Percentiles rank a stretch among this genome's conserved stretches.
phyloP scores from a whole-genome alignment of 92 coral and sea anemone species.

The Meandrina meandrites region DNA sequence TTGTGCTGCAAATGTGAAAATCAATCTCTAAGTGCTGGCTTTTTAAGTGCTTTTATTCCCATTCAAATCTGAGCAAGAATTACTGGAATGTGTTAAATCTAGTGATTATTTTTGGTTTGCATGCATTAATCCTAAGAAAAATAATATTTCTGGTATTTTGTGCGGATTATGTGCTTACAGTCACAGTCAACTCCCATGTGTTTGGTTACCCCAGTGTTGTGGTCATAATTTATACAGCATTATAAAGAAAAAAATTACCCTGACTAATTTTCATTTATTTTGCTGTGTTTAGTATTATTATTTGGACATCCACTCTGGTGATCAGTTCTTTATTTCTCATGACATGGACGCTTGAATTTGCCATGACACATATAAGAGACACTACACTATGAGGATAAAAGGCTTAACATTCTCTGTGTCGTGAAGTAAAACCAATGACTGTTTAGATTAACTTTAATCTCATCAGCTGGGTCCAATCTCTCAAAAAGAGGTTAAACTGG shows the following conservation, averaged over 20 bases:
- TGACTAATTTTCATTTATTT: not conserved
- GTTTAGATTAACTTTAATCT: conserved; percentile 45
- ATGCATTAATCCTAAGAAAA: conserved; percentile 22
- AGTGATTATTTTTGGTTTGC: conserved; percentile 8
- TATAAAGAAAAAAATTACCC: not conserved
- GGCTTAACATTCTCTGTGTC: conserved; percentile 6
- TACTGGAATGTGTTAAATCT: conserved; percentile 28
- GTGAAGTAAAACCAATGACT: conserved; percentile 32
- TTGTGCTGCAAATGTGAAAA: not conserved
- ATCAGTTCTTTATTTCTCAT: not conserved
- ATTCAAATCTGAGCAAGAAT: conserved; percentile 29
- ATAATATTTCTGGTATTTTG: conserved; percentile 16
- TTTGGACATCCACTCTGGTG: not conserved
- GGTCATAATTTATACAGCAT: not conserved
- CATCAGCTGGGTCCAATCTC: conserved; percentile 41
- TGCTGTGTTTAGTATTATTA: not conserved
- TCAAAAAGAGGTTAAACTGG: conserved; percentile 33
- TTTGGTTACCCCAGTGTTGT: not conserved
- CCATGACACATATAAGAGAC: not conserved
- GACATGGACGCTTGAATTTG: conserved; percentile 10
- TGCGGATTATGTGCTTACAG: not conserved
- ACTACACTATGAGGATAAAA: not conserved
- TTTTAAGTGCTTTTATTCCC: not conserved
- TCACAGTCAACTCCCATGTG: not conserved
- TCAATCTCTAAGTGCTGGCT: not conserved